phyloP scores from a whole-genome alignment of 2,113 vertebrate species.

The Lepisosteus osseus region DNA sequence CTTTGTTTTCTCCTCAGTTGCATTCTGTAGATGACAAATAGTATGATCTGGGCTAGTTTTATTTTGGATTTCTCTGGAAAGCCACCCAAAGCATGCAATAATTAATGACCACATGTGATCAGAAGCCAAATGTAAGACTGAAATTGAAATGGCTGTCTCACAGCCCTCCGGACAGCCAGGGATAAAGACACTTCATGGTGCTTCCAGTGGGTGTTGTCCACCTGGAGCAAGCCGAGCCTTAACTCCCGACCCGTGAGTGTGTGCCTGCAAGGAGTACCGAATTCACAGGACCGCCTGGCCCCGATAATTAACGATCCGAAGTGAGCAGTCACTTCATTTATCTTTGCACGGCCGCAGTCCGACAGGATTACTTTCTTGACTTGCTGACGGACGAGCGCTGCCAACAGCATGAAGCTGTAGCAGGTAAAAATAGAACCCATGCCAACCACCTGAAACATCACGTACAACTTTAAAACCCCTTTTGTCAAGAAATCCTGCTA shows the following conservation, averaged over 20 bases:
- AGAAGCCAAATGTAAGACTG: slow-evolving; percentile 48
- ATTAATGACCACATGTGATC: slow-evolving; percentile 48
- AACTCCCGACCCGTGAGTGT: background rate
- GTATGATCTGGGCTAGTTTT: background rate
- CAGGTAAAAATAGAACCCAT: slow-evolving; percentile 20
- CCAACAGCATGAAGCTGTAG: slow-evolving; percentile 42
- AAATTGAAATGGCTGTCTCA: slow-evolving; percentile 60
- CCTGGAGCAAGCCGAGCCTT: too few relatives aligned
- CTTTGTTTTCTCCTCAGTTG: background rate
- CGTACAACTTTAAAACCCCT: too few relatives aligned
- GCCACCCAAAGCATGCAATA: background rate
- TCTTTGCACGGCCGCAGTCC: slow-evolving; percentile 30
- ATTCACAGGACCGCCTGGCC: background rate
- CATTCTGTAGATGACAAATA: background rate
- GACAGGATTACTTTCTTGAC: slow-evolving; percentile 23
- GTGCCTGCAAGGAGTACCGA: background rate
- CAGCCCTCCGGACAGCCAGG: slow-evolving; percentile 59
- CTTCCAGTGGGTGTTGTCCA: too few relatives aligned
- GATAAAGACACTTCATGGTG: slow-evolving; percentile 8
- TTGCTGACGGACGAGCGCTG: slow-evolving; percentile 48
- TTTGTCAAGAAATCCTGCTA: background rate
- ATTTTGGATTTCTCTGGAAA: background rate
- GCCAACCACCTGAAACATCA: background rate
- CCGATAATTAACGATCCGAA: slow-evolving; percentile 34
- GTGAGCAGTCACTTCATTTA: slow-evolving; percentile 40